These are phyloP conservation scores for Diacarnus erythraeanus DNA, from an alignment of 37 sponge, comb jelly and placozoan species.

Conservation along the genomic window DNA sequence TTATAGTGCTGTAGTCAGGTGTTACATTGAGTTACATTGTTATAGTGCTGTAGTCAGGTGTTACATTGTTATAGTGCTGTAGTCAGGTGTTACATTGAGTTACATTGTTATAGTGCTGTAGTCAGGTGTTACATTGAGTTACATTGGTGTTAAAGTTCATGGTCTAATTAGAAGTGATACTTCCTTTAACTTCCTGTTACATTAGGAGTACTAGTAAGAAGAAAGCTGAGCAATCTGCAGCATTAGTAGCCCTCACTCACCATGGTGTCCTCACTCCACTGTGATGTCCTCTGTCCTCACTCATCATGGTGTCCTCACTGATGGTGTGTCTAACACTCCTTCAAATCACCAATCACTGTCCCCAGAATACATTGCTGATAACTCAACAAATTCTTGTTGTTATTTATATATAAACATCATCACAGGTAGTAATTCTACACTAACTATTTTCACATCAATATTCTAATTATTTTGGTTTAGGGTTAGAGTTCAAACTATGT, in stretches of 20 bases:
- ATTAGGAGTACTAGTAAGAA: conserved; percentile 80
- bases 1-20: too few relatives aligned
- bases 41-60: too few relatives aligned
- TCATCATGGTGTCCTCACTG: neutral
- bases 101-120: too few relatives aligned
- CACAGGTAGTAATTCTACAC: neutral
- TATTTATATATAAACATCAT: neutral
- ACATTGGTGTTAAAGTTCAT: too few relatives aligned
- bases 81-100: too few relatives aligned
- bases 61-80: too few relatives aligned
- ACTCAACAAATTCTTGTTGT: too few relatives aligned
- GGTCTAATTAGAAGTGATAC: too few relatives aligned
- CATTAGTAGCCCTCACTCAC: conserved; percentile 62
- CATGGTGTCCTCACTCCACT: conserved; percentile 8
- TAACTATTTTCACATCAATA: too few relatives aligned
- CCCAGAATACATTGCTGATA: neutral
- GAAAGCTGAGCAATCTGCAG: conserved; percentile 85
- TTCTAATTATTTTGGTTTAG: neutral
- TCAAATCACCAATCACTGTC: neutral
- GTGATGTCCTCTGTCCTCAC: neutral
- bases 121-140: too few relatives aligned
- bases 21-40: too few relatives aligned
- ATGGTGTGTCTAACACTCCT: too few relatives aligned
- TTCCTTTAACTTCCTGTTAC: neutral
- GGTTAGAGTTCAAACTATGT: neutral